Conservation (phyloP, 2,113 vertebrate genomes). For the Columbina picui region DNA sequence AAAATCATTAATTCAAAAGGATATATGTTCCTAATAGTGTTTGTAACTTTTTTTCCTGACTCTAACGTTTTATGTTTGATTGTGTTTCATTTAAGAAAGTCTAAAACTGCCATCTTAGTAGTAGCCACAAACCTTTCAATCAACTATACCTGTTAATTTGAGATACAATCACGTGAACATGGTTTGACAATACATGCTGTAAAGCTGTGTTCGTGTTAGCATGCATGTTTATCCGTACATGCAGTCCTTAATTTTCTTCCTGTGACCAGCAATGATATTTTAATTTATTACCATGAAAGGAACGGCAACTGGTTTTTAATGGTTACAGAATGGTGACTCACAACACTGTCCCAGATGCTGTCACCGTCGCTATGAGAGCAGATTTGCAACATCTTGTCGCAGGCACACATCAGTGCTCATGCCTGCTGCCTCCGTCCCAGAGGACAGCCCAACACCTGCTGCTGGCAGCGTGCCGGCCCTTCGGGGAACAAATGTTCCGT, state of each 20-base stretch:
- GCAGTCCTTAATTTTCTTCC: conserved; percentile 3
- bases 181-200: background rate
- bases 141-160: conserved; percentile 9
- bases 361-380: conserved; percentile 74
- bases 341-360: conserved; percentile 82
- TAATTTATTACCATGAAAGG: conserved; percentile 74
- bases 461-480: conserved; percentile 82
- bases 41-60: background rate
- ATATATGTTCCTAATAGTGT: background rate
- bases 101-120: background rate
- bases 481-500: conserved; percentile 82
- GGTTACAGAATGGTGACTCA: conserved; percentile 79
- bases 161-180: background rate
- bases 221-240: background rate
- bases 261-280: conserved; percentile 71
- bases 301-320: conserved; percentile 80
- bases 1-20: background rate
- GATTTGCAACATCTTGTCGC: conserved; percentile 87
- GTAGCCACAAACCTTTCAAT: background rate
- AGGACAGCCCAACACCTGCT: conserved; percentile 90
- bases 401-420: conserved; percentile 86
- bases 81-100: background rate
- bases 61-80: background rate
- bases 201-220: background rate
- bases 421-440: conserved; percentile 85